Evolutionary conservation across 2,113 vertebrate species (phyloP), one percentile per base, ranked within the genome.

Genomic region (Tachysurus vachellii): DNA sequence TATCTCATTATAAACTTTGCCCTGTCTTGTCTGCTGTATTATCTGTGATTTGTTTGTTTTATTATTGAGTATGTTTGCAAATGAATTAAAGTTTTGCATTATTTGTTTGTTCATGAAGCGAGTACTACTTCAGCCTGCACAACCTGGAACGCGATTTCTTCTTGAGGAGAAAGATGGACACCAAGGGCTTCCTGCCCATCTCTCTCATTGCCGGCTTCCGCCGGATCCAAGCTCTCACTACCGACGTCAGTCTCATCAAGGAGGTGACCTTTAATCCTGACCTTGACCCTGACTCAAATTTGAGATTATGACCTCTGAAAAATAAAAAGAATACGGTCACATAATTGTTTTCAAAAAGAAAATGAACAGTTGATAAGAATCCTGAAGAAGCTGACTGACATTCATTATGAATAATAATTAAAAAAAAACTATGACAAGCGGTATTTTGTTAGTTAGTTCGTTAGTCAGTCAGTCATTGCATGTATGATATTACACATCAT

Each of bases 81-180:
- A 19, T 57, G 8, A 56, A 80, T 80, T 31, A 36, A 57, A 10
- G 1, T 31, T 80, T 59, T 80, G 54, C 19, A 19, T 36, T 0
- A 31, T 57, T 56, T 80, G 2, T 83, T 47, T 71, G 62, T 36
- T 57, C 44, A 71, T 93, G 31, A 89, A 99, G 98, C 2, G 98
- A 99, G 88, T 99, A 99, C 93, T 99, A 99, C 95, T 99, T 99
- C 94, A 99, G 98, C 93, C 94, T 95, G 89, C 97, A 98, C 93
- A 99, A 99, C 89, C 91, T 99, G 94, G 98, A 99, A 91, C 94
- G 97, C 50, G 98, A 99, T 89, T 99, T 99, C 90, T 99, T 99
- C 94, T 94, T 99, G 88, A 94, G 98, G 87, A 96, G 97, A 68
- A 99, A 99, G 91, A 99, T 99, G 98, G 98, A 99, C 80, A 86